These are phyloP conservation scores for Cydia amplana DNA, from an alignment of 1,140 invertebrate species.

Conservation along the genomic window DNA sequence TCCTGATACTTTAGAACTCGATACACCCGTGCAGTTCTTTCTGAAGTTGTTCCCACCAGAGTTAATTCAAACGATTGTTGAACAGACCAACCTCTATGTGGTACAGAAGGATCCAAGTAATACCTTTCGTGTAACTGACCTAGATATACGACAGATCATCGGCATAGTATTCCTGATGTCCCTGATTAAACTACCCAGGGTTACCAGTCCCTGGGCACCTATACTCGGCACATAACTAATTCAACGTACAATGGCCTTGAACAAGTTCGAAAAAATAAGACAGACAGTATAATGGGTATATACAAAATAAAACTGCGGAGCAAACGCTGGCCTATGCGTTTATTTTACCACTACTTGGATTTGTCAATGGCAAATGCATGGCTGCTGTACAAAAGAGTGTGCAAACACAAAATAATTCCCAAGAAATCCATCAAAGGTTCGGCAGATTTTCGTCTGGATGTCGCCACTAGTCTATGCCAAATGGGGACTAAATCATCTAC, in stretches of 20 bases:
- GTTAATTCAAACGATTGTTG: conserved; percentile 40
- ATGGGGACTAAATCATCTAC: too few species aligned
- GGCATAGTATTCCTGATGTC: conserved; percentile 38
- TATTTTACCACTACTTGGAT: conserved; percentile 48
- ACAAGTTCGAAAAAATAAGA: conserved; percentile 44
- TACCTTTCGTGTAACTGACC: not conserved
- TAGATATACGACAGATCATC: conserved; percentile 33
- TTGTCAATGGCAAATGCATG: conserved; percentile 52
- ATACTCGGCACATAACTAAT: conserved; percentile 41
- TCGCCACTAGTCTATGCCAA: too few species aligned
- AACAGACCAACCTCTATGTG: conserved; percentile 41
- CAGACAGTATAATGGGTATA: conserved; percentile 48
- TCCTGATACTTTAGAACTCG: conserved; percentile 41
- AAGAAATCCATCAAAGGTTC: too few species aligned
- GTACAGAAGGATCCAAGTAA: conserved; percentile 42
- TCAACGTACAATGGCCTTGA: too few species aligned
- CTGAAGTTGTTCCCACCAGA: conserved; percentile 43
- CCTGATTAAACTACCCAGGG: conserved; percentile 40
- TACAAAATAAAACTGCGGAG: conserved; percentile 50
- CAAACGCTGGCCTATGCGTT: conserved; percentile 42
- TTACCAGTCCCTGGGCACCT: conserved; percentile 40
- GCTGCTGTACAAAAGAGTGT: conserved; percentile 51
- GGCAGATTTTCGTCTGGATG: too few species aligned
- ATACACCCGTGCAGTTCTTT: conserved; percentile 45
- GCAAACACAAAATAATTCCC: conserved; percentile 34